phyloP scores from a whole-genome alignment of 2,113 vertebrate genomes.

The Neolamprologus caudopunctatus region DNA sequence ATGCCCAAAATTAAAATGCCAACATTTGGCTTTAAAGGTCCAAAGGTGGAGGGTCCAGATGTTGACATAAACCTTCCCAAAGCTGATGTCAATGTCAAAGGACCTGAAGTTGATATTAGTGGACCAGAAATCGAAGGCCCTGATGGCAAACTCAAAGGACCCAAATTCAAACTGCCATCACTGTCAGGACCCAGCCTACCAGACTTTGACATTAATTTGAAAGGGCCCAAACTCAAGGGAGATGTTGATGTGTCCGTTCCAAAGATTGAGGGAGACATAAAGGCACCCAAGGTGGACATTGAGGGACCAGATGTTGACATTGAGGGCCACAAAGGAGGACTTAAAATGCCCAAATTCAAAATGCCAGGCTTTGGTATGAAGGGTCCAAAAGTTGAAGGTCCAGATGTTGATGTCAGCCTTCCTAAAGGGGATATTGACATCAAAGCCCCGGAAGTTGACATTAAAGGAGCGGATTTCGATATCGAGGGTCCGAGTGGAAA shows the following conservation, averaged over 20 bases:
- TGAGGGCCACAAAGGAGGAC: not conserved
- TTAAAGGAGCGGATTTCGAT: rapidly evolving
- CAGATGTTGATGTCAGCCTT: not conserved
- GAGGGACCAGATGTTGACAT: not conserved
- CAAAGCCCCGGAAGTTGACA: not conserved
- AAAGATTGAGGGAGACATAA: not conserved
- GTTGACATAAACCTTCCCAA: no score
- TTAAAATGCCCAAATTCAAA: not conserved
- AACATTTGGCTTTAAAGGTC: no score
- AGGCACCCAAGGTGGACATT: rapidly evolving
- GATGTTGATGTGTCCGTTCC: not conserved
- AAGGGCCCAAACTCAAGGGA: constrained; percentile 21
- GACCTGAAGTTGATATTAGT: no score
- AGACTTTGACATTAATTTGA: not conserved
- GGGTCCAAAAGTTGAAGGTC: not conserved
- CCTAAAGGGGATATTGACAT: not conserved
- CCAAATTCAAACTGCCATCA: rapidly evolving
- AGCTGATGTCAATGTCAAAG: no score
- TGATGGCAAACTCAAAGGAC: no score
- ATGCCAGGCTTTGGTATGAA: not conserved
- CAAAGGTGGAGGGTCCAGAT: no score
- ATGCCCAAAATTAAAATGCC: no score
- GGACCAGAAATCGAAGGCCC: no score
- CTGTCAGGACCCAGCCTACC: not conserved
- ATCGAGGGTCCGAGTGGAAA: rapidly evolving